phyloP scores from a whole-genome alignment of 1,140 invertebrate genomes.

The Euglossa dilemma region DNA sequence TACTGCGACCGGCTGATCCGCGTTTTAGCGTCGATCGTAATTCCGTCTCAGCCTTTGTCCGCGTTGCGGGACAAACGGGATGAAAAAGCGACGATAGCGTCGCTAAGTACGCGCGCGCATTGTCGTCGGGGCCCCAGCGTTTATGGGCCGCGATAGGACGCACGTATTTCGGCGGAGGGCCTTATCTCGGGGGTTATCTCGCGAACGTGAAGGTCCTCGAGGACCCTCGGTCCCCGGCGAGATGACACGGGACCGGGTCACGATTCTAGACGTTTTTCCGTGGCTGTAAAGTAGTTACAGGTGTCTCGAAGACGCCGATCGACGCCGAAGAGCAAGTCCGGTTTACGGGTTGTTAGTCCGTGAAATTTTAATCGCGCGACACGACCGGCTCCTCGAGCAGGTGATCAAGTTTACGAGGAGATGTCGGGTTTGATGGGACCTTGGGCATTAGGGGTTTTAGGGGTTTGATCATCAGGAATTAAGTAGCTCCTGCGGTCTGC shows the following conservation, averaged over 20 bases:
- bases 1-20: slow-evolving; percentile 30
- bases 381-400: not conserved
- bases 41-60: slow-evolving; percentile 36
- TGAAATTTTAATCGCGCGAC: slow-evolving; percentile 8
- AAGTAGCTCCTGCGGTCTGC: not conserved
- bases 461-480: not conserved
- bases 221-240: not conserved
- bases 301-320: too few relatives aligned
- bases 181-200: slow-evolving; percentile 21
- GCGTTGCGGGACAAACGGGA: not conserved
- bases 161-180: slow-evolving; percentile 3
- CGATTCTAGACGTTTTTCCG: not conserved
- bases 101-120: slow-evolving; percentile 27
- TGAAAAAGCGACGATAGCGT: not conserved
- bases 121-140: slow-evolving; percentile 25
- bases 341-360: not conserved
- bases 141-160: slow-evolving; percentile 24
- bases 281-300: not conserved
- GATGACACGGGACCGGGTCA: not conserved
- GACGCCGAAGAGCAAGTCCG: not conserved
- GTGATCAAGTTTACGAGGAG: not conserved
- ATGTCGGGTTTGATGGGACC: not conserved
- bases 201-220: not conserved
- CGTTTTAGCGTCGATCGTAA: slow-evolving; percentile 51
- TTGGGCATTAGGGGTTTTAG: not conserved